A percentile compares a stretch with the other conserved stretches of the same genome.
phyloP scores from a whole-genome alignment of 2,797 vertebrate genomes.

The Cercopithecus neglectus region DNA sequence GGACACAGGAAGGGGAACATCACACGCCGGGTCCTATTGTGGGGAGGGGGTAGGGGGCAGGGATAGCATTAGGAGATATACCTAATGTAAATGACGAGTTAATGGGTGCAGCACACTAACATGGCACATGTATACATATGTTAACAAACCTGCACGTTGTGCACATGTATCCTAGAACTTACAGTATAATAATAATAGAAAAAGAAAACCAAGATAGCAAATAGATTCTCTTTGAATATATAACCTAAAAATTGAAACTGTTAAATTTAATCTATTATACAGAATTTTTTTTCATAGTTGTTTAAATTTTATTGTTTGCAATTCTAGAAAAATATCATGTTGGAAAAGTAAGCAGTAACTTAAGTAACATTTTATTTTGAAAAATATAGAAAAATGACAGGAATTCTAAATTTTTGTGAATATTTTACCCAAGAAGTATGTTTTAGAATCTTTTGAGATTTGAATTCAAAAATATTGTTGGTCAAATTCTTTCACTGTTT shows the following conservation, averaged over 20 bases:
- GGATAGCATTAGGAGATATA: no score
- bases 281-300: conserved; percentile 33
- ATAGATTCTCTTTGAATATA: background rate
- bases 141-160: no score
- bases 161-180: no score
- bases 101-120: no score
- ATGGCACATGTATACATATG: no score
- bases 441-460: conserved; percentile 50
- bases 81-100: no score
- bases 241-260: background rate
- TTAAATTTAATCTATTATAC: background rate
- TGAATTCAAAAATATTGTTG: background rate
- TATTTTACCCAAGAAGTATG: background rate
- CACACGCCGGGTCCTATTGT: no score
- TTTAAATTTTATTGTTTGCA: conserved; percentile 5
- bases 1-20: no score
- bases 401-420: conserved; percentile 14
- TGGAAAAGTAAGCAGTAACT: conserved; percentile 43
- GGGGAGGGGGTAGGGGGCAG: no score
- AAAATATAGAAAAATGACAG: background rate
- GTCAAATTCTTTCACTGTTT: background rate
- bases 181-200: no score
- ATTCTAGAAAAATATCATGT: background rate
- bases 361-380: background rate
- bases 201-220: background rate